Evolutionary conservation across 2,113 vertebrate species (phyloP), one percentile per base, ranked within the genome.

Genomic region (Caloenas nicobarica): DNA sequence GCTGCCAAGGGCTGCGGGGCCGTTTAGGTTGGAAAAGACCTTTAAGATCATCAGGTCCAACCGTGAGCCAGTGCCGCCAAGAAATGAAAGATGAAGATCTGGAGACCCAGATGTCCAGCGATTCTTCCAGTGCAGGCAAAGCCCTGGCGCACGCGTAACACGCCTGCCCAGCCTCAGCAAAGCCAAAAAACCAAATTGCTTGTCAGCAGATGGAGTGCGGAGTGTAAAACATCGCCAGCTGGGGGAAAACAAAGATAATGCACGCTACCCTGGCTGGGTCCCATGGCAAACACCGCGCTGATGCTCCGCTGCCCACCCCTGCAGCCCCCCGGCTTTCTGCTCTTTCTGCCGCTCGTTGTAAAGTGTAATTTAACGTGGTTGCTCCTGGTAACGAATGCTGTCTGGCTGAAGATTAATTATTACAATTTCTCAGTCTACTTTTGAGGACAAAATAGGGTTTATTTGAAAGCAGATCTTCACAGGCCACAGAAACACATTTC

Each of bases 331-430:
- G 9, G 34, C 57, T 42, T 33, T 26, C 66, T 11, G 16, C 70
- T 28, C 4, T 26, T 82, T 33, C 74, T 66, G 42, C 56, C 23
- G 51, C 33, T 64, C n/a, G 13, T 60, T 56, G 33, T 28, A 31
- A 79, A 56, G 74, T 8, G 3, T 46, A 24, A 84, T 73, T 74
- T 66, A 51, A 51, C 12, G 64, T 51, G 68, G 68, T 84, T 88
- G 79, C 57, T 93, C 56, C 79, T 34, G 72, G 69, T 84, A 51
- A 66, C 68, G 76, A 62, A 73, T 29, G 77, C 58, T 51, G 38
- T 26, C 65, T 68, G 58, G 33, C 38, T 86, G 77, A 53, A 77
- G 50, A 69, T 50, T 82, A 82, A 79, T 92, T 72, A 85, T 72
- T 65, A 65, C 81, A 72, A 65, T 72, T 85, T 79, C 51, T 60